phyloP scores from a whole-genome alignment of 2,113 vertebrate species.

The Callospermophilus lateralis region DNA sequence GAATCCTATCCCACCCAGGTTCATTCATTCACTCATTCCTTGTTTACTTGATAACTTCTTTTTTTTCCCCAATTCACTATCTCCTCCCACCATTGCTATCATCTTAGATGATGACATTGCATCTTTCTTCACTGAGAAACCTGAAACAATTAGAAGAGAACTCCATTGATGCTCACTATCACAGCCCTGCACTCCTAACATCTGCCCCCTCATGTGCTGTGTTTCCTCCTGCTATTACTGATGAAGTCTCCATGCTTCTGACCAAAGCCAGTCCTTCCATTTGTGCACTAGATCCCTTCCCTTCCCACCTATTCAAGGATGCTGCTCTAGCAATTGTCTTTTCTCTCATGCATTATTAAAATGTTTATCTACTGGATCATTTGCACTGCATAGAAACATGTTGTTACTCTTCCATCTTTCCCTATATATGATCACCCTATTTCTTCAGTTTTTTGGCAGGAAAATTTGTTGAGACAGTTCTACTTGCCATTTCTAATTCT shows the following conservation, averaged over 20 bases:
- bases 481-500: neutral
- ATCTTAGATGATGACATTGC: neutral
- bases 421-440: neutral
- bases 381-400: neutral
- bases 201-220: neutral
- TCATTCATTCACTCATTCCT: neutral
- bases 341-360: neutral
- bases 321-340: neutral
- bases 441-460: neutral
- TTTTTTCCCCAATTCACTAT: neutral
- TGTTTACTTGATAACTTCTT: neutral
- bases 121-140: neutral
- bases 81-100: neutral
- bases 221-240: neutral
- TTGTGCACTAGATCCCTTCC: neutral
- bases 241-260: neutral
- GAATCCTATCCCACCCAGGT: neutral
- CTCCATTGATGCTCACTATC: neutral
- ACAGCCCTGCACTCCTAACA: neutral
- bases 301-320: neutral
- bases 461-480: neutral
- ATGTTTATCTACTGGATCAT: neutral
- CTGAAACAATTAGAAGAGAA: neutral
- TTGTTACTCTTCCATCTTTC: neutral
- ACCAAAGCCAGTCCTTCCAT: neutral